Evolutionary conservation across 2,113 vertebrate genomes (phyloP), one percentile per base, ranked within the genome.

Genomic region (Rousettus leschenaultii): DNA sequence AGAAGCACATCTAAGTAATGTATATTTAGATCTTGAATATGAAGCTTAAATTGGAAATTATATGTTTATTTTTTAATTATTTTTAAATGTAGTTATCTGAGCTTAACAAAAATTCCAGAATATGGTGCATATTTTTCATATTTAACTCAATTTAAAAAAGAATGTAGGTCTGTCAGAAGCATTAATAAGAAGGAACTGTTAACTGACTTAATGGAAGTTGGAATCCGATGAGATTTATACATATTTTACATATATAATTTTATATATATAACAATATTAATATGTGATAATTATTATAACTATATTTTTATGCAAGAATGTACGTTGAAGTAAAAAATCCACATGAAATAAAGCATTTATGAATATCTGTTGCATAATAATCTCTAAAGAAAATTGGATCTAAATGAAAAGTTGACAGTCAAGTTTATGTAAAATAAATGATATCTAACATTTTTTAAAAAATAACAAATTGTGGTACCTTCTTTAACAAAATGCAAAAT

Each of bases 131-230:
- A 19, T 48, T 84, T 77, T 93, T 28, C 21, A 55, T 77, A 24
- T 53, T 93, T 87, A 14, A 80, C 3, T 85, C 28, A 35, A 71
- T 1, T 88, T 93, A 91, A 45, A 95, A 65, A 59, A 79, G 18
- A 86, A 75, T 48, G 80, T 75, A 82, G 74, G 96, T 26, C 45
- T 70, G 2, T 74, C 13, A 30, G 2, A 77, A 68, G 10, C n/a
- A 43, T 88, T 63, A 88, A 1, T 80, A 19, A 33, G 3, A 78
- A 77, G 35, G 3, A 78, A 77, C 24, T 68, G 3, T 89, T 91
- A 70, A 86, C 30, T 97, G 12, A 91, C 33, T 82, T 82, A 86
- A 43, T 93, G 16, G 24, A 95, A 92, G 6, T 68, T 95, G 16
- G 10, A 87, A 48, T 71, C 12, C 45, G n/a, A 61, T 10, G 22